Evolutionary conservation across 2,888 invertebrate genomes (phyloP).

Genomic region (Agrypnus murinus): DNA sequence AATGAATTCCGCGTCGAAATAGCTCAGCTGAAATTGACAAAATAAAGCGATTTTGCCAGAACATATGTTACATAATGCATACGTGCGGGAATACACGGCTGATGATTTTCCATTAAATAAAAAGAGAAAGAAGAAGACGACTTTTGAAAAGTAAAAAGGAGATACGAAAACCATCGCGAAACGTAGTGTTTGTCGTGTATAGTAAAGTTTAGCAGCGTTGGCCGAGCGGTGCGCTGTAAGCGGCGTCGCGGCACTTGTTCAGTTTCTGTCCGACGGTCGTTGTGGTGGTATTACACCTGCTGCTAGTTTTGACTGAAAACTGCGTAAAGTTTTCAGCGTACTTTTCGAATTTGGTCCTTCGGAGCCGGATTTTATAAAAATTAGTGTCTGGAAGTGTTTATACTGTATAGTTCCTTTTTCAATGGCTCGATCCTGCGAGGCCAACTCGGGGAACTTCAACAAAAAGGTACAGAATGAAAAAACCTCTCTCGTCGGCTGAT

Average conservation of each 20-base stretch:
- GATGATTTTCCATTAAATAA: constrained; percentile 42
- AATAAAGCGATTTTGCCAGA: constrained; percentile 34
- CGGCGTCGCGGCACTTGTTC: constrained; percentile 50
- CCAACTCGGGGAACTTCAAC: constrained; percentile 35
- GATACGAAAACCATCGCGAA: constrained; percentile 31
- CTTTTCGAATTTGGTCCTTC: constrained; percentile 16
- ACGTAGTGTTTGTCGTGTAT: constrained; percentile 35
- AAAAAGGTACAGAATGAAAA: constrained; percentile 48
- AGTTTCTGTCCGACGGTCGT: constrained; percentile 43
- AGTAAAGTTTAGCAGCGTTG: constrained; percentile 37
- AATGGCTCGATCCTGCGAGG: constrained; percentile 46
- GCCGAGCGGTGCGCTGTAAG: constrained; percentile 40
- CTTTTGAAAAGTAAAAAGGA: constrained; percentile 22
- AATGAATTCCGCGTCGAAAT: constrained; percentile 39
- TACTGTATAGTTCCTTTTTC: constrained; percentile 36
- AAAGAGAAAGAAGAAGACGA: constrained; percentile 27
- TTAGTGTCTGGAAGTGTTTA: constrained; percentile 37
- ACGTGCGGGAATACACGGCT: constrained; percentile 52
- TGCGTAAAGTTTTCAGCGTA: constrained; percentile 34
- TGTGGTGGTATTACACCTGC: constrained; percentile 33
- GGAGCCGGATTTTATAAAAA: constrained; percentile 1
- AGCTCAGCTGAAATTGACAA: constrained; percentile 37
- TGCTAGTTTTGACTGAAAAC: constrained; percentile 26
- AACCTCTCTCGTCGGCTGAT: constrained; percentile 4
- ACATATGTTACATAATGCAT: constrained; percentile 67